Conservation (phyloP, 2,113 vertebrate species). For the Hypanus sabinus region DNA sequence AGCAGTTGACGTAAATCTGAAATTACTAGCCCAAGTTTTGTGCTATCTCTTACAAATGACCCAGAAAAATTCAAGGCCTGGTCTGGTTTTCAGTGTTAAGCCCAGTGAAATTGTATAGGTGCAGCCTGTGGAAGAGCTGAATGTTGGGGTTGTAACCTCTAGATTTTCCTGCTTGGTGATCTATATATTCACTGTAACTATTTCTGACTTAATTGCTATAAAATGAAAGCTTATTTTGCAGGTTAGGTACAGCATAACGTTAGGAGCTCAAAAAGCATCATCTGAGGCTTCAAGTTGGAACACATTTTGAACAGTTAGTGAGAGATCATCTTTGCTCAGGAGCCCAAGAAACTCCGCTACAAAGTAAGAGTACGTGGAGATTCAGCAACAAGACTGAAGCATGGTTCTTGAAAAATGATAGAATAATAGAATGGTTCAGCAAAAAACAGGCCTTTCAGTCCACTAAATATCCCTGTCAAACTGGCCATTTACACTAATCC, state of each 20-base stretch:
- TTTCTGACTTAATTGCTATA: background rate
- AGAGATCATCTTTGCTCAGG: too few relatives aligned
- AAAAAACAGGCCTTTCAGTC: too few relatives aligned
- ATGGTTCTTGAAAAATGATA: too few relatives aligned
- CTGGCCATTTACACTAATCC: too few relatives aligned
- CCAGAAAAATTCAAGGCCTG: background rate
- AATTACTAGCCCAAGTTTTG: background rate
- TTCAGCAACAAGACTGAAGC: background rate
- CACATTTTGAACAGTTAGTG: background rate
- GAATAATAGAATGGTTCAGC: too few relatives aligned
- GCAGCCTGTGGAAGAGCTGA: background rate
- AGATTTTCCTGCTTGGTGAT: background rate
- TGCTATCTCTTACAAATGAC: background rate
- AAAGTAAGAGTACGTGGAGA: background rate
- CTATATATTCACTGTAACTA: too few relatives aligned
- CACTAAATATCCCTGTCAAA: too few relatives aligned
- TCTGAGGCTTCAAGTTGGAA: background rate
- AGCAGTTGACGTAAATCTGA: background rate
- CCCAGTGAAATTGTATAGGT: background rate
- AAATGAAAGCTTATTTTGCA: background rate
- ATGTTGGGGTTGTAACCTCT: background rate
- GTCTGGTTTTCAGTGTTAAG: background rate
- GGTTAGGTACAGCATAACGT: background rate
- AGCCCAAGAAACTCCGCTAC: background rate
- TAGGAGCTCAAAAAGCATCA: background rate